Conservation (phyloP, 2,113 vertebrate species). For the Crotophaga sulcirostris region DNA sequence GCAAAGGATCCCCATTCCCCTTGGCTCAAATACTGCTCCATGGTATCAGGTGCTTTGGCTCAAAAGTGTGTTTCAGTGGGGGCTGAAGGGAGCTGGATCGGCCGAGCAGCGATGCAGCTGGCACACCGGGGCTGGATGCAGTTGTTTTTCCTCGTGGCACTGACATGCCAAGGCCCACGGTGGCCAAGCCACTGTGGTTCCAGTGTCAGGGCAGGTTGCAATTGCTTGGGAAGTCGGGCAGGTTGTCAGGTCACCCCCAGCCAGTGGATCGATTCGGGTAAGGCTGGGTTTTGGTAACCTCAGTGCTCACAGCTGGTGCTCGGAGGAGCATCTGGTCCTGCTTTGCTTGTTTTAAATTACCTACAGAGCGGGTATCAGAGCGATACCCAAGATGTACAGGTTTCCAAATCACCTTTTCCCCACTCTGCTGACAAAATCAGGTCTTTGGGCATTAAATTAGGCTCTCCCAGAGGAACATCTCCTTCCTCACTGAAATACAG, state of each 20-base stretch:
- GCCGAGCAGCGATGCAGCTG: rapidly evolving
- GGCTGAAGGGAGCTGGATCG: neutral
- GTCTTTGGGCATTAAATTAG: neutral
- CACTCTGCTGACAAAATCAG: neutral
- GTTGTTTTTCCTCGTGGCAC: neutral
- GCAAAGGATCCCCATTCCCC: neutral
- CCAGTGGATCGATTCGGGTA: neutral
- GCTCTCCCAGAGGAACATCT: neutral
- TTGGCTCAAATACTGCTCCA: rapidly evolving
- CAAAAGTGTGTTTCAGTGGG: rapidly evolving
- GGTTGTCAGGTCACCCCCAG: neutral
- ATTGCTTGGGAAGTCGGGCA: neutral
- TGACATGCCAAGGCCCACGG: rapidly evolving
- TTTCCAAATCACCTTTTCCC: neutral
- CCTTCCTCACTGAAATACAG: neutral
- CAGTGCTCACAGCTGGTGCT: neutral
- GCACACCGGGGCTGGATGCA: rapidly evolving
- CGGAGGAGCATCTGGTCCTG: neutral
- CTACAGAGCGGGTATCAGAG: neutral
- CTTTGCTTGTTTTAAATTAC: neutral
- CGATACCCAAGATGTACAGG: rapidly evolving
- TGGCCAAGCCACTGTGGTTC: neutral
- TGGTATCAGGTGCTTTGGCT: neutral
- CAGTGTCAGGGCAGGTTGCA: neutral
- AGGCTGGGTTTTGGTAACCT: neutral